Evolutionary conservation across 1,140 invertebrate genomes (phyloP).

Genomic region (Drosophila insularis): DNA sequence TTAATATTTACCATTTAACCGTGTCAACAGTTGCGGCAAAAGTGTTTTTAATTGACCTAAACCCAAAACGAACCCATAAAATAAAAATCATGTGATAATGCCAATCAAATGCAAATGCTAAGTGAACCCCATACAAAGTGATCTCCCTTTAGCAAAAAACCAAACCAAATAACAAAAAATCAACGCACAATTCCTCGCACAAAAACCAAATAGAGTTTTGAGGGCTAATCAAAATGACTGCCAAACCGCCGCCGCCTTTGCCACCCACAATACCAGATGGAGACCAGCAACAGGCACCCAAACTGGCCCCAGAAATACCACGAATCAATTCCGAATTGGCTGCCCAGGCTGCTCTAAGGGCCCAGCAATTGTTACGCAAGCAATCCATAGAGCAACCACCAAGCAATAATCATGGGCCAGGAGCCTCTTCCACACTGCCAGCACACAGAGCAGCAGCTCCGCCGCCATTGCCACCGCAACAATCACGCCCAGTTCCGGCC

Average conservation of each 20-base stretch:
- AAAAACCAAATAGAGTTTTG: constrained; percentile 10
- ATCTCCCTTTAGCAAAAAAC: constrained; percentile 3
- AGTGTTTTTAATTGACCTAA: constrained; percentile 35
- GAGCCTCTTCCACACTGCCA: constrained; percentile 20
- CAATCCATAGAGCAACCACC: constrained; percentile 57
- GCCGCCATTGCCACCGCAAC: constrained; percentile 69
- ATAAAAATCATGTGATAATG: constrained; percentile 55
- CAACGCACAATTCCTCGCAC: constrained; percentile 7
- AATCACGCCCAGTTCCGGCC: constrained; percentile 74
- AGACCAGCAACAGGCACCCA: constrained; percentile 45
- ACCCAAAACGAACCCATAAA: constrained; percentile 6
- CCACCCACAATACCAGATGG: constrained; percentile 54
- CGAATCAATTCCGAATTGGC: constrained; percentile 76
- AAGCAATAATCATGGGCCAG: constrained; percentile 20
- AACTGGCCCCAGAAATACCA: constrained; percentile 77
- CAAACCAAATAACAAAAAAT: background rate
- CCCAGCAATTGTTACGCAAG: constrained; percentile 72
- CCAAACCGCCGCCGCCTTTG: constrained; percentile 65
- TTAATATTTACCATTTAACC: constrained; percentile 54
- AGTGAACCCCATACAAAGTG: constrained; percentile 38
- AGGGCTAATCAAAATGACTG: constrained; percentile 47
- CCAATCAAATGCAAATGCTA: constrained; percentile 20
- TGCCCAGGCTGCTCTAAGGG: constrained; percentile 76
- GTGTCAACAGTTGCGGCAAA: constrained; percentile 57
- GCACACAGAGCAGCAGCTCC: constrained; percentile 41